Conservation (phyloP, 1,140 invertebrate genomes). For the Maconellicoccus hirsutus region DNA sequence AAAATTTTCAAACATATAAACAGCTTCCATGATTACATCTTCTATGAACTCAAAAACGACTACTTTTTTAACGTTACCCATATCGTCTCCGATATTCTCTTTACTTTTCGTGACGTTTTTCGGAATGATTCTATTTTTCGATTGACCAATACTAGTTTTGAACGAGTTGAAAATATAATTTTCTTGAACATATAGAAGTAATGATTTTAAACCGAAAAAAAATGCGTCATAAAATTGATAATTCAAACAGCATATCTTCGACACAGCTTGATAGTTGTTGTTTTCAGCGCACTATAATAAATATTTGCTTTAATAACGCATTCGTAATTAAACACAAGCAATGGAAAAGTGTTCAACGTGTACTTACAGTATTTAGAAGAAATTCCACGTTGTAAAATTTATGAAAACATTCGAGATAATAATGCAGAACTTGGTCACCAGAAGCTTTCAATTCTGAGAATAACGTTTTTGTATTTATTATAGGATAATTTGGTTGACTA, state of each 20-base stretch:
- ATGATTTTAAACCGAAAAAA: not conserved
- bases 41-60: not conserved
- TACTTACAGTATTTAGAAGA: not conserved
- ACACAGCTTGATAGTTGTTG: not conserved
- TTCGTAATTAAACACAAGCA: too few relatives aligned
- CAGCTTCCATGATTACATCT: conserved; percentile 2
- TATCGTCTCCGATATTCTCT: not conserved
- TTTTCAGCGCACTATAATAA: not conserved
- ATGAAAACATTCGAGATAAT: not conserved
- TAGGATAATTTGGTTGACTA: not conserved
- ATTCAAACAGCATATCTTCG: conserved; percentile 15
- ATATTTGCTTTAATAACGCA: too few relatives aligned
- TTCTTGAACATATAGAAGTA: not conserved
- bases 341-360: too few relatives aligned
- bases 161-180: conserved; percentile 1
- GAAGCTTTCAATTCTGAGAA: not conserved
- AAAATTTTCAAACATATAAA: not conserved
- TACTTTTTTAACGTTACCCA: not conserved
- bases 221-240: conserved; percentile 1
- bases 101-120: not conserved
- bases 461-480: not conserved
- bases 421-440: not conserved
- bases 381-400: conserved; percentile 6
- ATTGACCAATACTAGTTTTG: not conserved
- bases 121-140: not conserved